These are phyloP conservation scores for Nibea coibor DNA, from an alignment of 2,113 vertebrate genomes.

Conservation along the genomic window DNA sequence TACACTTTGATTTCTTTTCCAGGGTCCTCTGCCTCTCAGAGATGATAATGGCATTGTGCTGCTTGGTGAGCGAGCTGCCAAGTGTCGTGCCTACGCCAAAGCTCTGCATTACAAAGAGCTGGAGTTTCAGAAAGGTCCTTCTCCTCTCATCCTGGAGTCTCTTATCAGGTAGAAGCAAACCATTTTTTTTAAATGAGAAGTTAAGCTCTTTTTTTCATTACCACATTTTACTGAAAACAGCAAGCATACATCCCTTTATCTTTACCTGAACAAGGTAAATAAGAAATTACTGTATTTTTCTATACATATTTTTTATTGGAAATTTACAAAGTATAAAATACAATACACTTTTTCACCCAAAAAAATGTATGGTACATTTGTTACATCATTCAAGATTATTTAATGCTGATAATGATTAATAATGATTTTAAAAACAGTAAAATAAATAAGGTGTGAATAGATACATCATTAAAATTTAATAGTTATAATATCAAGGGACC, in stretches of 20 bases:
- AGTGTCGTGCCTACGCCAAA: conserved; percentile 97
- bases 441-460: too few species aligned
- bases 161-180: conserved; percentile 94
- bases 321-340: too few species aligned
- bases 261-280: not conserved
- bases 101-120: conserved; percentile 99
- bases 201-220: not conserved
- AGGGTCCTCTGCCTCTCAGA: conserved; percentile 95
- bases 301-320: too few species aligned
- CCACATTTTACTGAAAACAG: not conserved
- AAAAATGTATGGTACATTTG: too few species aligned
- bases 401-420: too few species aligned
- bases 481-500: too few species aligned
- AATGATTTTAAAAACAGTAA: too few species aligned
- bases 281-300: not conserved
- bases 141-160: conserved; percentile 94
- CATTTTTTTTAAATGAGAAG: not conserved
- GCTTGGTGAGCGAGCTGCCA: conserved; percentile 95
- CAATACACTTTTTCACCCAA: too few species aligned
- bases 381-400: too few species aligned
- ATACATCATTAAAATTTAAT: too few species aligned
- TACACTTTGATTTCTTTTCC: conserved; percentile 23
- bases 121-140: conserved; percentile 97
- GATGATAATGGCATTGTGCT: conserved; percentile 98
- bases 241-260: not conserved